Evolutionary conservation across 2,888 invertebrate genomes (phyloP).

Genomic region (Venusia cambrica): DNA sequence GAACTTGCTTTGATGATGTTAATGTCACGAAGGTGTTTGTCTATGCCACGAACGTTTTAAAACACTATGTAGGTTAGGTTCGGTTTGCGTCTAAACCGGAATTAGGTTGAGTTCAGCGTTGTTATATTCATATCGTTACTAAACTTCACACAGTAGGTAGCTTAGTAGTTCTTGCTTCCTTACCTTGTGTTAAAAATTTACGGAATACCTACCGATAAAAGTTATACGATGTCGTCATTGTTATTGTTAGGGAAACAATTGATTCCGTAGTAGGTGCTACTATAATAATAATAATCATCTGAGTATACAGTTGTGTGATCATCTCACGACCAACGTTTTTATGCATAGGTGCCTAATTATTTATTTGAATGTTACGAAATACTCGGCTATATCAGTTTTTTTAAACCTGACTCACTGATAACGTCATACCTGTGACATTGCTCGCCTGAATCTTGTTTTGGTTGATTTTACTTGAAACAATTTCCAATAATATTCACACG

Average conservation of each 20-base stretch:
- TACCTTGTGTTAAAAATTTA: too few species aligned
- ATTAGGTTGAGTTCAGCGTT: conserved; percentile 25
- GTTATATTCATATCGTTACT: too few species aligned
- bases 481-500: conserved; percentile 7
- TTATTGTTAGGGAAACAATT: conserved; percentile 19
- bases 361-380: conserved; percentile 7
- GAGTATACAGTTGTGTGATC: too few species aligned
- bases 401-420: conserved; percentile 45
- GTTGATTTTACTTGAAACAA: conserved; percentile 7
- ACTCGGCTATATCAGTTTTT: conserved; percentile 7
- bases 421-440: conserved; percentile 21
- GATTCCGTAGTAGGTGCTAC: conserved; percentile 10
- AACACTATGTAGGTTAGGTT: conserved; percentile 28
- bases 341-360: too few species aligned
- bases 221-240: conserved; percentile 29
- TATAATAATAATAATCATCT: conserved; percentile 7
- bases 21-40: conserved; percentile 42
- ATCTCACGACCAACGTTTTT: too few species aligned
- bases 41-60: conserved; percentile 39
- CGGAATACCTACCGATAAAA: conserved; percentile 2
- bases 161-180: too few species aligned
- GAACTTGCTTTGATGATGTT: conserved; percentile 44
- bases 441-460: conserved; percentile 4
- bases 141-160: too few species aligned
- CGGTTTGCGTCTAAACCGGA: conserved; percentile 33